Base-by-base conservation (phyloP, 2,888 invertebrate species). In the Notodonta dromedarius region DNA sequence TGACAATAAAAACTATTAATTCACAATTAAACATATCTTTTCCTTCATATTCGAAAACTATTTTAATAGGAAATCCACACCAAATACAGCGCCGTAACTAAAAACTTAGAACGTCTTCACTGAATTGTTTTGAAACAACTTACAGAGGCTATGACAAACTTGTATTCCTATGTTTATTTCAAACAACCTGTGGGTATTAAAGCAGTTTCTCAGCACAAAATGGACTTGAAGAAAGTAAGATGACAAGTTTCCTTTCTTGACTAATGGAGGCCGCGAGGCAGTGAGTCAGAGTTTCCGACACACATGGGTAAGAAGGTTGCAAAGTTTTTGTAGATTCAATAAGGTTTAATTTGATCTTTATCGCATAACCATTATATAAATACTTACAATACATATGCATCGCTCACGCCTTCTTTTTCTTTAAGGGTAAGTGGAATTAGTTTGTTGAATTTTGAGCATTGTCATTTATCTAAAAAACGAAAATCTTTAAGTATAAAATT, bases 231-330 rank as follows among this genome's bases (percentile, higher is more conserved):
- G 82, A 82, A 82, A 83, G 79, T 75, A 63, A 53, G 40, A 59
- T 67, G 71, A 63, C 83, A 77, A 77, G 82, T 82, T 84, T 76
- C 84, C 83, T 77, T 84, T 73, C 65, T 61, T 60, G 80, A 67
- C 50, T 16, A 13, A 53, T 58, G 60, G 71, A 74, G 74, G 74
- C 69, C 70, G 62, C 56, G 59, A n/a, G n/a, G 60, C 54, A 58
- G 66, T 87, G 86, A 86, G 73, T 86, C 86, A 85, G 71, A 69
- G 60, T 67, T 66, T 69, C 61, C 65, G 62, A 67, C 66, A 53
- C 68, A 78, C 80, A 72, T 68, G 78, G 76, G 65, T 61, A 72
- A 40, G 55, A 74, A 75, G 74, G 74, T 71, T 76, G 71, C 65
- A 48, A 62, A 67, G 48, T 56, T 62, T 66, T 66, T 59, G 60